Conservation (phyloP, 1,140 invertebrate genomes). For the Dinothrombium tinctorium region DNA sequence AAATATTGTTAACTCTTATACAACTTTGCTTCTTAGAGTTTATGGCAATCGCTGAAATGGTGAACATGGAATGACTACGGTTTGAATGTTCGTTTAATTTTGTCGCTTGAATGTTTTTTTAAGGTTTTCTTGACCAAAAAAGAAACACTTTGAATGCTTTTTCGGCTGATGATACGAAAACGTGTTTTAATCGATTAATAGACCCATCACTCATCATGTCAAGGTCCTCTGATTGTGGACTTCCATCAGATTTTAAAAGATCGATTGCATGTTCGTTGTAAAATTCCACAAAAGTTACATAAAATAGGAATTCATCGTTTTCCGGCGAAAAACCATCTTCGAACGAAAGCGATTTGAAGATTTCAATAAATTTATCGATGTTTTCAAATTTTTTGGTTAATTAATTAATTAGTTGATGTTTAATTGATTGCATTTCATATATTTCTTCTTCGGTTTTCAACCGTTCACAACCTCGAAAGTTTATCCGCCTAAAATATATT, state of each 20-base stretch:
- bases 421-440: neutral
- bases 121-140: conserved; percentile 46
- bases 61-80: conserved; percentile 24
- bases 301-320: conserved; percentile 28
- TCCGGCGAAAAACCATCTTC: neutral
- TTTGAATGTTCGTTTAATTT: conserved; percentile 59
- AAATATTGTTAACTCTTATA: conserved; percentile 25
- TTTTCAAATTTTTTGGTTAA: neutral
- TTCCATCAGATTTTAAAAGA: conserved; percentile 30
- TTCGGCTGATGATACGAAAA: conserved; percentile 42
- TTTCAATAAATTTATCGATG: neutral
- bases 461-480: neutral
- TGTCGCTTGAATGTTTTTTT: conserved; percentile 46
- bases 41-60: conserved; percentile 1
- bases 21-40: neutral
- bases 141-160: conserved; percentile 50
- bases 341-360: neutral
- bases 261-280: conserved; percentile 82
- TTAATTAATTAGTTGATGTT: neutral
- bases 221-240: conserved; percentile 3
- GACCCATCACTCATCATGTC: conserved; percentile 3
- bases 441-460: neutral
- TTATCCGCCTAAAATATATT: neutral
- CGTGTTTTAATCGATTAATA: conserved; percentile 36
- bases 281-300: conserved; percentile 76